Base-by-base conservation (phyloP, 2,888 invertebrate genomes). In the Orthosia cruda region DNA sequence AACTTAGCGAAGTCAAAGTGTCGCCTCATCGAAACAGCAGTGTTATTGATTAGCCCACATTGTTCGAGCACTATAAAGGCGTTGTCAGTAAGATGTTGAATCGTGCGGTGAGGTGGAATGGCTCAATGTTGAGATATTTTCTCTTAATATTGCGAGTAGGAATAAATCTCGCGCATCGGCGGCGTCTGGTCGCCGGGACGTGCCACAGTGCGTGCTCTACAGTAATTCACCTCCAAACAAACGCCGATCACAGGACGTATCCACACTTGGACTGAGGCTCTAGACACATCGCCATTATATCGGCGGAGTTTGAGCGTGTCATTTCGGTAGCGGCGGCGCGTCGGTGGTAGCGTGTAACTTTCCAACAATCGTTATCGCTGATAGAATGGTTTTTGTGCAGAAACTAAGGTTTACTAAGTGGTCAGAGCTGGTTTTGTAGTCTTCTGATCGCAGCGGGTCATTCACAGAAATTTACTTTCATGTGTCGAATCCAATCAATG, bases 131-230 rank as follows among this genome's bases (percentile, higher is more conserved):
- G 49, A 72, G 15, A 49, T 80, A 59, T 47, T 69, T 71, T 32
- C 20, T 47, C 77, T 71, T 83, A 78, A 81, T 84, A 86, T 84
- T 58, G 58, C 71, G 74, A 79, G 81, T 84, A 78, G 57, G 71
- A 63, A 85, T 86, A 86, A 76, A 86, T 81, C 78, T 72, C 26
- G 65, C 57, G 23, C 23, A 55, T 62, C 63, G 83, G 69, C 62
- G 73, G 71, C 67, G 65, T 64, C 5, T 23, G n/a, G 40, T 20
- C 23, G 50, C 32, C 12, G n/a, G 55, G 4, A 2, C 23, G 55
- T n/a, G 62, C 47, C 59, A 65, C 57, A 66, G 76, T 52, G 32
- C 52, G 0, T 3, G 18, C 1, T 16, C 20, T 5, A 45, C 68
- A 64, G 82, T 11, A 9, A 26, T 23, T 12, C 62, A 18, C 63